phyloP scores from a whole-genome alignment of 2,888 invertebrate species.

The Dorcus hopei region DNA sequence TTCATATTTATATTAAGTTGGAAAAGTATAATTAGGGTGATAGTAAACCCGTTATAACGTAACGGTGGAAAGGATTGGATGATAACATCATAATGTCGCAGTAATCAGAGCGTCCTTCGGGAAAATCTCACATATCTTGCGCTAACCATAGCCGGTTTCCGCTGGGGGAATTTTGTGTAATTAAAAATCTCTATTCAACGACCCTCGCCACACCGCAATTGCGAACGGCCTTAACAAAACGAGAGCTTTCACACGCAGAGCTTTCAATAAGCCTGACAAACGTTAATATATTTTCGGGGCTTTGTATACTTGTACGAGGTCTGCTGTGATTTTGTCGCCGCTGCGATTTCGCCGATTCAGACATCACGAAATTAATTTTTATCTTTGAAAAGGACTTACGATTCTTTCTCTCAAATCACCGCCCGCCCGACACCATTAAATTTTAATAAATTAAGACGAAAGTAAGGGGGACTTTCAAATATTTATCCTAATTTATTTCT shows the following conservation, averaged over 20 bases:
- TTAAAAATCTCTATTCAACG: slow-evolving; percentile 34
- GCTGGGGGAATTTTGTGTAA: slow-evolving; percentile 23
- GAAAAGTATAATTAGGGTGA: no score
- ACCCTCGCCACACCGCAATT: slow-evolving; percentile 22
- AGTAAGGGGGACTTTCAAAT: neutral
- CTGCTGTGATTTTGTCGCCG: slow-evolving; percentile 22
- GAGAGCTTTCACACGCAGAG: slow-evolving; percentile 32
- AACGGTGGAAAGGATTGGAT: no score
- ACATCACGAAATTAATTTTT: slow-evolving; percentile 33
- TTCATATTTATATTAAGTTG: no score
- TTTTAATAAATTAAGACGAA: slow-evolving; percentile 11
- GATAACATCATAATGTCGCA: slow-evolving; percentile 6
- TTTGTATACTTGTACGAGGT: slow-evolving; percentile 26
- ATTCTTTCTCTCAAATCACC: slow-evolving; percentile 16
- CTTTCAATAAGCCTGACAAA: slow-evolving; percentile 33
- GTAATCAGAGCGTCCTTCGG: slow-evolving; percentile 30
- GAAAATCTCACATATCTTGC: slow-evolving; percentile 28
- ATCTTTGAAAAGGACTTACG: slow-evolving; percentile 20
- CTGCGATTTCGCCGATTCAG: slow-evolving; percentile 28
- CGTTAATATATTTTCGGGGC: slow-evolving; percentile 32
- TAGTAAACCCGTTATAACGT: no score
- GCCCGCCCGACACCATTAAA: slow-evolving; percentile 16
- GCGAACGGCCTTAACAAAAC: slow-evolving; percentile 25
- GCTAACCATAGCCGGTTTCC: neutral
- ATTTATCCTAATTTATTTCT: neutral